These are phyloP conservation scores for Echinarachnius parma DNA, from an alignment of 53 echinoderm and acorn worm genomes.

Conservation along the genomic window DNA sequence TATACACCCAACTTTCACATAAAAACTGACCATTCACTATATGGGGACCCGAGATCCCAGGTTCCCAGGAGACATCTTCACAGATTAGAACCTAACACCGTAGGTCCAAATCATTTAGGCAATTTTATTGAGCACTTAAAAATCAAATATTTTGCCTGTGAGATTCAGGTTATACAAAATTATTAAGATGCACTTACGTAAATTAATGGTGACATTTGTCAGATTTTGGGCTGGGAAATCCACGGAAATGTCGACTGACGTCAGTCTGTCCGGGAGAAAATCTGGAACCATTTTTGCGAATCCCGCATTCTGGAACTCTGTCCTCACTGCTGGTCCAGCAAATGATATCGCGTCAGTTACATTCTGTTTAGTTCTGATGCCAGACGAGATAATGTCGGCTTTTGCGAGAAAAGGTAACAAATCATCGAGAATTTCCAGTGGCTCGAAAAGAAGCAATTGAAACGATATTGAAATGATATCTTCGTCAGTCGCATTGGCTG, in stretches of 20 bases:
- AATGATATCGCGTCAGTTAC: slow-evolving; percentile 1
- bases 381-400: not conserved
- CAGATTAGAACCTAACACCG: no score
- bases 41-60: no score
- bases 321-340: slow-evolving; percentile 28
- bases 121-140: no score
- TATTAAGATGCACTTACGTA: slow-evolving; percentile 29
- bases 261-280: slow-evolving; percentile 26
- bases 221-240: slow-evolving; percentile 25
- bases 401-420: not conserved
- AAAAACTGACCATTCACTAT: no score
- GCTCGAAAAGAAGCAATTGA: not conserved
- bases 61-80: no score
- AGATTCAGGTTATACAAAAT: no score
- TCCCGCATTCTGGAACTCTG: slow-evolving; percentile 15
- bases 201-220: slow-evolving; percentile 3
- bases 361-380: not conserved
- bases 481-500: slow-evolving; percentile 20
- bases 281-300: not conserved
- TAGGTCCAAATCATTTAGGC: no score
- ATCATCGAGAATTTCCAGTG: not conserved
- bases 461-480: slow-evolving; percentile 11
- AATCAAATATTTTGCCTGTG: no score
- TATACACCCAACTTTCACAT: no score
- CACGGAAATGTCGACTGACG: not conserved